These are phyloP conservation scores for Nothobranchius kuhntae DNA, from an alignment of 2,113 vertebrate species.

Conservation along the genomic window DNA sequence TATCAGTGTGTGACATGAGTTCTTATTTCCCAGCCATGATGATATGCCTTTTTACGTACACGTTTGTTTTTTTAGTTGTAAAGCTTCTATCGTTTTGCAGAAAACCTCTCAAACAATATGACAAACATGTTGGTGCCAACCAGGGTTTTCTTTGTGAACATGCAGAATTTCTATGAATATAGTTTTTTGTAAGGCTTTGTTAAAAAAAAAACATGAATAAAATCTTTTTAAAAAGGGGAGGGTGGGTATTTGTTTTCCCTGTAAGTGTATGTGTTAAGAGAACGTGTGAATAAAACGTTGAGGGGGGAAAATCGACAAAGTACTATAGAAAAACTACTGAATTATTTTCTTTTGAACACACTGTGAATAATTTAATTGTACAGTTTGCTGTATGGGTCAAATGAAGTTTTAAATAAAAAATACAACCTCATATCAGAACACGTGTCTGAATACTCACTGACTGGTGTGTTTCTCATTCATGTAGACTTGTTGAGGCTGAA, in stretches of 20 bases:
- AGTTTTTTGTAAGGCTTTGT: conserved; percentile 99
- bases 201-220: conserved; percentile 81
- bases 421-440: conserved; percentile 46
- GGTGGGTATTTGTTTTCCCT: conserved; percentile 86
- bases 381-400: conserved; percentile 99
- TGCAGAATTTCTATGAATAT: conserved; percentile 99
- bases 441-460: conserved; percentile 16
- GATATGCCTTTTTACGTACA: conserved; percentile 59
- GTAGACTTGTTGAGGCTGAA: too few species aligned
- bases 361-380: conserved; percentile 99
- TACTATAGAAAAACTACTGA: conserved; percentile 80
- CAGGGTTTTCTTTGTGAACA: conserved; percentile 93
- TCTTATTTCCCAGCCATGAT: conserved; percentile 54
- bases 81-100: conserved; percentile 67
- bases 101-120: conserved; percentile 68
- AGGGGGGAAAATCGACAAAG: conserved; percentile 54
- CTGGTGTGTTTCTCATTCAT: conserved; percentile 1
- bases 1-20: conserved; percentile 65
- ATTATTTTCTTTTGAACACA: conserved; percentile 98
- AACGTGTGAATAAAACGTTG: conserved; percentile 81
- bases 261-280: conserved; percentile 93
- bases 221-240: conserved; percentile 13
- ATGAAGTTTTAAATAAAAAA: conserved; percentile 99
- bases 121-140: conserved; percentile 77
- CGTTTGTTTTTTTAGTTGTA: conserved; percentile 53